Evolutionary conservation across 2,113 vertebrate species (phyloP).

Genomic region (Brachypodius melanocephalos): DNA sequence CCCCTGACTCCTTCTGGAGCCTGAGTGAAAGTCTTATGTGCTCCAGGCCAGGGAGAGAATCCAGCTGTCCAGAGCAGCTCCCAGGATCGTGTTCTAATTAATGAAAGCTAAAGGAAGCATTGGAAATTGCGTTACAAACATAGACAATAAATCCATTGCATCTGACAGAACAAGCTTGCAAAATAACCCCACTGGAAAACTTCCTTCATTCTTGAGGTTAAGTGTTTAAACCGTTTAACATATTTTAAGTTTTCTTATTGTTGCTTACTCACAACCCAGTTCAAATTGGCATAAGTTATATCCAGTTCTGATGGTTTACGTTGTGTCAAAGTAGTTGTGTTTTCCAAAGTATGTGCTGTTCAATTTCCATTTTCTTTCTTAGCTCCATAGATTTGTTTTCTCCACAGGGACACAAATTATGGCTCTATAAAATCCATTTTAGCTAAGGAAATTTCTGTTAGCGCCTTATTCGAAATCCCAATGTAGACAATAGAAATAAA

Average conservation of each 20-base stretch:
- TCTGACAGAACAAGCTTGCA: slow-evolving; percentile 25
- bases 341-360: not conserved
- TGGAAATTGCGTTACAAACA: not conserved
- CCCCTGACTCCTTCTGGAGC: not conserved
- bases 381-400: not conserved
- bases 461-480: not conserved
- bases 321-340: not conserved
- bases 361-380: not conserved
- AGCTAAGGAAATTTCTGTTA: not conserved
- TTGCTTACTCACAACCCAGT: not conserved
- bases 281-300: not conserved
- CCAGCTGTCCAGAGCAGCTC: not conserved
- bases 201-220: slow-evolving; percentile 36
- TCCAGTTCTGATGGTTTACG: not conserved
- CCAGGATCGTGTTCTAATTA: slow-evolving; percentile 3
- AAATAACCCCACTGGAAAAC: slow-evolving; percentile 8
- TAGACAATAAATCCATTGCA: not conserved
- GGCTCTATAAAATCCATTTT: not conserved
- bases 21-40: not conserved
- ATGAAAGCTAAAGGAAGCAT: not conserved
- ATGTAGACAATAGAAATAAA: not conserved
- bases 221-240: not conserved
- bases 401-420: not conserved
- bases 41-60: not conserved
- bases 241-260: slow-evolving; percentile 20